phyloP scores from a whole-genome alignment of 35 echinoderm and acorn worm species.

The Lytechinus variegatus region DNA sequence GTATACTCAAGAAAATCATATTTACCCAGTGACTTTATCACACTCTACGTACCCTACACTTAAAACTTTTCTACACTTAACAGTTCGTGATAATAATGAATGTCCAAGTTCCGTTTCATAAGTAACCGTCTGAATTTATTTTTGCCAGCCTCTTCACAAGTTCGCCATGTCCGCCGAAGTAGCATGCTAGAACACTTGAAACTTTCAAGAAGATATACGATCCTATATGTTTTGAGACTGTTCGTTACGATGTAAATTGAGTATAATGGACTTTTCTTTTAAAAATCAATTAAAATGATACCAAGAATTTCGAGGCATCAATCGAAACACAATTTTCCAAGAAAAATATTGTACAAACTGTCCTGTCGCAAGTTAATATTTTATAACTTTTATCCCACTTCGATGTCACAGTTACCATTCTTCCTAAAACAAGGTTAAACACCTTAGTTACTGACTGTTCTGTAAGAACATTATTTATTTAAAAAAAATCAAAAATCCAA shows the following conservation, averaged over 20 bases:
- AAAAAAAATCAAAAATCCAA: no score
- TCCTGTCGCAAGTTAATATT: no score
- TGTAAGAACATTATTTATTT: no score
- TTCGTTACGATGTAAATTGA: neutral
- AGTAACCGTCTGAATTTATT: neutral
- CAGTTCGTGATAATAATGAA: neutral
- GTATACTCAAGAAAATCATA: neutral
- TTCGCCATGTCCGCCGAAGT: neutral
- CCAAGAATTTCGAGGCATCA: no score
- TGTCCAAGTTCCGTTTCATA: neutral
- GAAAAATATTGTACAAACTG: no score
- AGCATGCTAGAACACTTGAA: neutral
- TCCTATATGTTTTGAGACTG: neutral
- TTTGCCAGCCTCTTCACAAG: neutral
- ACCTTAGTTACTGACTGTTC: no score
- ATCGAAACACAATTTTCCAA: no score
- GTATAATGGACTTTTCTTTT: neutral
- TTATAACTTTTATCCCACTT: no score
- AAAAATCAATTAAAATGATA: no score
- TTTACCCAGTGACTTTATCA: neutral
- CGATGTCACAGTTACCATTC: no score
- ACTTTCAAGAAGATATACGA: neutral
- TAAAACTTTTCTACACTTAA: no score
- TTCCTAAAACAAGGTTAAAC: no score
- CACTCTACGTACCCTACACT: neutral